Conservation (phyloP, 2,888 invertebrate species). For the Mycalesis mineus region DNA sequence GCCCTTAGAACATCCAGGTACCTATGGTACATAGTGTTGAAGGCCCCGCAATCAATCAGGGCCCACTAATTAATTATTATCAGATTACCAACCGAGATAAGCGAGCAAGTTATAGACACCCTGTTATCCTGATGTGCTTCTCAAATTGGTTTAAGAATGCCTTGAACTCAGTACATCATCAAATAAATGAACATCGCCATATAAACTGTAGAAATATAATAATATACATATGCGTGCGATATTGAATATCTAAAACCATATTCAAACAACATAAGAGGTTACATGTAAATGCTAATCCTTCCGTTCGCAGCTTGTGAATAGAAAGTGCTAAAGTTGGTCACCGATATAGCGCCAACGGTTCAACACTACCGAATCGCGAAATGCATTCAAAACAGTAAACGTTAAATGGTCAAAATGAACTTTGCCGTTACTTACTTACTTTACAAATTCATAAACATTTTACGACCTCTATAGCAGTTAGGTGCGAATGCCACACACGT, state of each 20-base stretch:
- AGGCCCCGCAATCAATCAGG: no score
- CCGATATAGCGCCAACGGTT: conserved; percentile 26
- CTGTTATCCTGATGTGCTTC: no score
- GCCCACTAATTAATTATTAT: no score
- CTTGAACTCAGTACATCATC: no score
- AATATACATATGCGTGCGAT: no score
- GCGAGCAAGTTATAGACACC: no score
- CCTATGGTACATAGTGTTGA: no score
- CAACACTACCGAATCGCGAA: conserved; percentile 29
- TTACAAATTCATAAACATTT: conserved; percentile 14
- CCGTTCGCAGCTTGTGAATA: conserved; percentile 18
- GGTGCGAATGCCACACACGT: not conserved
- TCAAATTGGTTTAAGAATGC: no score
- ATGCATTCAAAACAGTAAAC: conserved; percentile 33
- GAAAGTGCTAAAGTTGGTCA: conserved; percentile 29
- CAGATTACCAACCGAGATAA: no score
- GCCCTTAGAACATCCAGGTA: no score
- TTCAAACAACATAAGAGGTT: conserved; percentile 4
- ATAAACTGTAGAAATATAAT: no score
- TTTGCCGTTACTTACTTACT: conserved; percentile 27
- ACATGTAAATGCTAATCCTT: conserved; percentile 9
- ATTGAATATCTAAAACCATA: not conserved
- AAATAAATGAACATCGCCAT: no score
- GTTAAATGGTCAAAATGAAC: conserved; percentile 22
- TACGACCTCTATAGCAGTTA: not conserved